Percentiles rank a stretch among this genome's conserved stretches.
Conservation (phyloP, 1,140 invertebrate species). For the Plutomurus gul region DNA sequence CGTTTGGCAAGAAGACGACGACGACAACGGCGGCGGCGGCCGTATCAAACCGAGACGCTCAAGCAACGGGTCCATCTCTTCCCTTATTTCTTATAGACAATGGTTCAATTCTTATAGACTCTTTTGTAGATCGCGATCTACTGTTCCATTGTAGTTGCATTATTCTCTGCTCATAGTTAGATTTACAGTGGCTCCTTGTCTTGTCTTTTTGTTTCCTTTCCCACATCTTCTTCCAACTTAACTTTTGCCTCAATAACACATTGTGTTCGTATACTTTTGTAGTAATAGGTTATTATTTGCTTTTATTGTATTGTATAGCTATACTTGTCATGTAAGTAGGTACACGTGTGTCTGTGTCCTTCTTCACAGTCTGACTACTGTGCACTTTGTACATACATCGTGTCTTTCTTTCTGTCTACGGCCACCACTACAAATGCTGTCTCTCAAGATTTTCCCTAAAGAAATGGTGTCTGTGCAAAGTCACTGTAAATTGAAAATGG, state of each 20-base stretch:
- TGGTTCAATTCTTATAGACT: constrained; percentile 17
- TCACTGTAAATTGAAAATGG: not conserved
- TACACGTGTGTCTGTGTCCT: not conserved
- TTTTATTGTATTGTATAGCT: not conserved
- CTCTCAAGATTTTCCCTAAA: not conserved
- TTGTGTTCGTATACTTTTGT: not conserved
- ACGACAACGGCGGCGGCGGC: not conserved
- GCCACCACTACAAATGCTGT: not conserved
- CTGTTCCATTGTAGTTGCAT: not conserved
- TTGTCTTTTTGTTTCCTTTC: constrained; percentile 14
- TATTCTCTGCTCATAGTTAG: not conserved
- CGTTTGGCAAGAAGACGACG: not conserved
- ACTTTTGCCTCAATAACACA: not conserved
- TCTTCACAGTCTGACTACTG: no score
- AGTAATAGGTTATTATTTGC: no score
- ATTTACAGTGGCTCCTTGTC: constrained; percentile 11
- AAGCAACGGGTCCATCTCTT: not conserved
- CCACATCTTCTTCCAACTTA: not conserved
- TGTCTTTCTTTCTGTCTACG: no score
- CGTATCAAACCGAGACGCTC: not conserved
- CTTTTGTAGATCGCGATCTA: not conserved
- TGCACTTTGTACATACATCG: no score
- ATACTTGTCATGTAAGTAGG: not conserved
- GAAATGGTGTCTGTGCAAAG: not conserved
- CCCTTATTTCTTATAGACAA: not conserved